Evolutionary conservation across 1,140 invertebrate genomes (phyloP), one percentile per base, ranked within the genome.

Genomic region (Mylabris phalerata): DNA sequence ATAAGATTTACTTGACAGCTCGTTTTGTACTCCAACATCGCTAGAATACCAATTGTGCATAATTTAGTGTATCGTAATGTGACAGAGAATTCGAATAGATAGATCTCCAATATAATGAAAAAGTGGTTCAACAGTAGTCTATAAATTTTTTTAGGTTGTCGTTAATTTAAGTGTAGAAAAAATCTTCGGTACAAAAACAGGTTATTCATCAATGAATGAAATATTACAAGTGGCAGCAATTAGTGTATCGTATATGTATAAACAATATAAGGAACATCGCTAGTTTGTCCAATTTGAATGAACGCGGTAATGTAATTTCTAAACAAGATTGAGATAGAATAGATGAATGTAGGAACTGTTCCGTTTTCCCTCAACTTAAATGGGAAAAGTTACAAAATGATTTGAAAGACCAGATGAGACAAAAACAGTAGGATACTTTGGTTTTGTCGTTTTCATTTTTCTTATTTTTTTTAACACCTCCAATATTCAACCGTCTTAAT

Each of bases 1-100:
- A 63, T 63, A 59, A 60, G 54, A 63, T 56, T 63, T 57, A 63
- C 62, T 60, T 63, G 62, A 63, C 62, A 63, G 58, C 49, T 59
- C 50, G 61, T 62, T 62, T 62, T 63, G 57, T 63, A 56, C 52
- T 55, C 59, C 47, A 56, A 59, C 50, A 55, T 58, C 48, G 44
- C 45, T 59, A 51, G 52, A 54, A 60, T 57, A 57, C 49, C 58
- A 49, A 57, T 60, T 57, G 49, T 57, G 61, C 54, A 63, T 63
- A 59, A 56, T 55, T 60, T 63, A 62, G 52, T 56, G 49, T 57
- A 63, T 57, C 57, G 49, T 54, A 60, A 59, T 59, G 50, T 55
- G 51, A 59, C 51, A 55, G 44, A 54, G 43, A 43, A 43, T 52
- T 52, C 24, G 50, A 26, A 52, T 25, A 52, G 45, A 32, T 32